Percentiles rank a stretch among this genome's conserved stretches.
phyloP scores from a whole-genome alignment of 2,113 vertebrate species.

The Hydropotes inermis region DNA sequence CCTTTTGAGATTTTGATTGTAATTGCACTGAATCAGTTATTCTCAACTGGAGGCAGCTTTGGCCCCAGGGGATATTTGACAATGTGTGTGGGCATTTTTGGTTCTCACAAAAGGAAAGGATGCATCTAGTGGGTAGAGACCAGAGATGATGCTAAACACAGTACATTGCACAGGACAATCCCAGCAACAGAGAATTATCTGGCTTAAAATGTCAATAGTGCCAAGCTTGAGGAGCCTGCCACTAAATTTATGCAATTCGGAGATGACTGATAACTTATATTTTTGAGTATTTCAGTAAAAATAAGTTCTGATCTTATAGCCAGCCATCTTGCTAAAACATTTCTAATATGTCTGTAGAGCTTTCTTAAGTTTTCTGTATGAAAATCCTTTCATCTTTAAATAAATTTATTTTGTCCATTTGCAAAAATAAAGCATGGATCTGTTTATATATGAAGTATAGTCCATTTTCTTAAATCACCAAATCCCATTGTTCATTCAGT shows the following conservation, averaged over 20 bases:
- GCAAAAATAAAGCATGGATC: neutral
- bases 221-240: neutral
- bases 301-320: neutral
- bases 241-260: neutral
- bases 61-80: neutral
- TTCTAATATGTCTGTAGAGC: neutral
- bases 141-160: neutral
- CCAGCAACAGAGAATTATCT: neutral
- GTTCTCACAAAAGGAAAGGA: neutral
- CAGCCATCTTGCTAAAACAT: neutral
- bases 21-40: neutral
- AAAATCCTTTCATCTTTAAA: neutral
- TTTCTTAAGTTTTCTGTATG: neutral
- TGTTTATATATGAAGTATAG: neutral
- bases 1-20: conserved; percentile 12
- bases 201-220: neutral
- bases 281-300: neutral
- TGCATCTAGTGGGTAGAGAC: neutral
- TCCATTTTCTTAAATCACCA: neutral
- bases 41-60: neutral
- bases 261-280: neutral
- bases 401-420: neutral
- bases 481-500: neutral
- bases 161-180: neutral
- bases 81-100: neutral